Base-by-base conservation (phyloP, 2,113 vertebrate species). In the Murina feae region DNA sequence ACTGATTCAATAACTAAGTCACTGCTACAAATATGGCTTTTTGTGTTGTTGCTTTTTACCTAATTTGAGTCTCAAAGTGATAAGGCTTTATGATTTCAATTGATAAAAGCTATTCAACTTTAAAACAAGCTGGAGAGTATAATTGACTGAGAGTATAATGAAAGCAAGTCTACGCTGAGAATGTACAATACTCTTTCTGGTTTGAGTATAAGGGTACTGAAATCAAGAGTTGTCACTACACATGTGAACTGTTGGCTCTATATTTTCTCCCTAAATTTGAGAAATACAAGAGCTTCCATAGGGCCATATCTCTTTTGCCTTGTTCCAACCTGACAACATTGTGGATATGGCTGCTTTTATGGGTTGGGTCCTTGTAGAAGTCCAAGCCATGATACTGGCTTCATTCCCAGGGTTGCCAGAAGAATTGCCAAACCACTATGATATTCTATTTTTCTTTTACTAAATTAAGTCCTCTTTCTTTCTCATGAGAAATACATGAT, bases 401-500 rank as follows among this genome's bases (percentile, higher is more conserved):
- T 79, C 14, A 13, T 69, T 83, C 58, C 25, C 81, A 78, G 21
- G 1, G 12, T 6, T 30, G 9, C 58, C 55, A 74, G 32, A 86
- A 72, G 44, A 80, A 53, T n/a, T 81, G 44, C 81, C 91, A 95
- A n/a, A 78, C 68, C 89, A 76, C 58, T 60, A 4, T 47, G 71
- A 71, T 83, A 21, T 4, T 65, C 86, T 76, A 0, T 69, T 65
- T 94, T 68, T 81, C 81, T 85, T 84, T 32, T 9, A 72, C 51
- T 66, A 72, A 94, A 94, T 93, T 69, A 92, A 71, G 74, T 86
- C 69, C 80, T 63, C 63, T 82, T 32, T 93, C 75, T 80, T 92
- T 85, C 58, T 55, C 71, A 30, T 53, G 53, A 53, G 74, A 89
- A 89, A 74, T 49, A 18, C 37, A 10, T 84, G 92, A 95, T 23